Conservation (phyloP, 2,113 vertebrate species). For the Archocentrus centrarchus region DNA sequence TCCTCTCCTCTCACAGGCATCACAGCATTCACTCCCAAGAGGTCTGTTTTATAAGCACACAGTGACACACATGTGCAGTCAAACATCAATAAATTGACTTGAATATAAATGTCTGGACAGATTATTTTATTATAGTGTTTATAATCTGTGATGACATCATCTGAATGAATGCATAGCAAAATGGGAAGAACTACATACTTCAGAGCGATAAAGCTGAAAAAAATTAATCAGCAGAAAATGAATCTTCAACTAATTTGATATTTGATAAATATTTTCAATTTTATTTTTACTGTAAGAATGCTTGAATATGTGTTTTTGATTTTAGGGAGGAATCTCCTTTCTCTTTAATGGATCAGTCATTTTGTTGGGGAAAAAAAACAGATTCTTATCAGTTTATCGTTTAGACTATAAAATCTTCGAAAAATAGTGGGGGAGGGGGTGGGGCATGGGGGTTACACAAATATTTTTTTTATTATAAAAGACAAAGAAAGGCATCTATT, state of each 20-base stretch:
- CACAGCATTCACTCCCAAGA: not conserved
- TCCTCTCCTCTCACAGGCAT: slow-evolving; percentile 18
- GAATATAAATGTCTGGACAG: not conserved
- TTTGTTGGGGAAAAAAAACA: too few relatives aligned
- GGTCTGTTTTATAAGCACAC: slow-evolving; percentile 9
- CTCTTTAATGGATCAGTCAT: not conserved
- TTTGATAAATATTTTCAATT: not conserved
- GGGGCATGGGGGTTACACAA: too few relatives aligned
- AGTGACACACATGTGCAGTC: slow-evolving; percentile 14
- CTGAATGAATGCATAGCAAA: not conserved
- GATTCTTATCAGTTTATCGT: too few relatives aligned
- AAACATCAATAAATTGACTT: slow-evolving; percentile 17
- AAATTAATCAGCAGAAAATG: not conserved
- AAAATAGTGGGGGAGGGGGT: too few relatives aligned
- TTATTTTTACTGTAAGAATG: not conserved
- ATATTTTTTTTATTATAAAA: not conserved
- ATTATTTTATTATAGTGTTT: not conserved
- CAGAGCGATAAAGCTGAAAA: not conserved
- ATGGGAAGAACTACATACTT: not conserved
- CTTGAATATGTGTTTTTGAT: not conserved
- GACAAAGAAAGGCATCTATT: not conserved
- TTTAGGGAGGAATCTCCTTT: not conserved
- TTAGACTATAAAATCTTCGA: too few relatives aligned
- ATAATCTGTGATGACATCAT: not conserved
- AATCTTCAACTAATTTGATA: not conserved